Evolutionary conservation across 1,140 invertebrate species (phyloP), one percentile per base, ranked within the genome.

Genomic region (Tetramorium parvispinum): DNA sequence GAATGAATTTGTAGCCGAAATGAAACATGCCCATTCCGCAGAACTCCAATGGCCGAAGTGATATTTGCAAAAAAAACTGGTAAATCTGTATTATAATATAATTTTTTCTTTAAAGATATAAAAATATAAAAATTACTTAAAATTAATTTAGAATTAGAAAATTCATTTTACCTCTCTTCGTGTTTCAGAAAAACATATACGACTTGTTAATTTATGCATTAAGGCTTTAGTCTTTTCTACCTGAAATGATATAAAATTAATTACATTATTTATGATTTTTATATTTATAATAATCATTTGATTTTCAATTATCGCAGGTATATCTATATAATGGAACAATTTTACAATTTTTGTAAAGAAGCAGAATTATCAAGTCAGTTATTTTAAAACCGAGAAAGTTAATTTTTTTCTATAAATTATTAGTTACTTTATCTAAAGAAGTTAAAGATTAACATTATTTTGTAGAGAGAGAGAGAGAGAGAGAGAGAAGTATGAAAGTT

Each of bases 21-120:
- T 61, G 5, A 61, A 85, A 76, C n/a, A 68, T 46, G 65, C 65
- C 40, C 65, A 46, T 46, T 68, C 70, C 70, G 3, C 4, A 37
- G 0, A 85, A 76, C 10, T 85, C 43, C 32, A 76, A 27, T 3
- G 81, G 70, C 3, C 27, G 63, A n/a, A 82, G 40, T 57, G 78
- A 57, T 82, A 71, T 21, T 82, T 82, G 78, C 37, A 82, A 51
- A 57, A 70, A 2, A n/a, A 81, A 81, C 16, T 81, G 49, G 2
- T n/a, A 70, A 68, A 81, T 55, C 78, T 81, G 8, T 16, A 57
- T 57, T 81, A 70, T 43, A 70, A 70, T 13, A 43, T 24, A 24
- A 66, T 16, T 66, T 2, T 2, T 40, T 16, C 40, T 6, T 5
- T 53, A 37, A 66, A 24, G 1, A 66, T 32, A 49, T 6, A 32